Base-by-base conservation (phyloP, 2,797 vertebrate genomes). In the Trematocara caparti region DNA sequence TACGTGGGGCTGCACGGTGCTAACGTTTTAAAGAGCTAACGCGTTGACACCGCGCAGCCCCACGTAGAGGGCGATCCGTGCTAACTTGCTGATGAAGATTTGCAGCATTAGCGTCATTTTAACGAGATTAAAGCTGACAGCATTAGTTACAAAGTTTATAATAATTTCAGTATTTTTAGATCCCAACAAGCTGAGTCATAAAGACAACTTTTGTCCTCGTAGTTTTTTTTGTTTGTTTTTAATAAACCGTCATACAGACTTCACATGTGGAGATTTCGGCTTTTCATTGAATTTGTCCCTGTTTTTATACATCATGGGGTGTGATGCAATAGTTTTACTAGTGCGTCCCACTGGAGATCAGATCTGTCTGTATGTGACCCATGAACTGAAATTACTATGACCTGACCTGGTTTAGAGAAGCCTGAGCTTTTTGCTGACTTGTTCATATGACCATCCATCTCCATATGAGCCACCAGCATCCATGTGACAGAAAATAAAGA, bases 61-160 rank as follows among this genome's bases (percentile, higher is more conserved):
- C 27, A 30, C 1, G 0, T 14, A 30, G 4, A 17, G 51, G 51
- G 51, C 0, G 2, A 15, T 8, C 27, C 3, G 14, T 0, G 1
- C 27, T 55, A 55, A 55, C 51, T 55, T 55, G 24, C 24, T 55
- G 51, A 55, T 55, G 27, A 30, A 55, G 27, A 55, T 30, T 55
- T 55, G 2, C 51, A 30, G 51, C 0, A 14, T 55, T 9, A 9
- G 24, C 1, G 3, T 30, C 51, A 55, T 55, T 55, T 55, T 55
- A 30, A 17, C 0, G 0, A 55, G 51, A 55, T 55, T 55, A 55
- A 55, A 55, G 53, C 14, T 55, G 27, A 32, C 53, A 2, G 53
- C 27, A 17, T 8, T 55, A 55, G n/a, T 64, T 64, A 66, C 13
- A 66, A 10, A 45, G 21, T 69, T 43, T 27, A 69, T 45, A 69